These are phyloP conservation scores for Erethizon dorsatum DNA, from an alignment of 2,797 vertebrate species.

Conservation along the genomic window DNA sequence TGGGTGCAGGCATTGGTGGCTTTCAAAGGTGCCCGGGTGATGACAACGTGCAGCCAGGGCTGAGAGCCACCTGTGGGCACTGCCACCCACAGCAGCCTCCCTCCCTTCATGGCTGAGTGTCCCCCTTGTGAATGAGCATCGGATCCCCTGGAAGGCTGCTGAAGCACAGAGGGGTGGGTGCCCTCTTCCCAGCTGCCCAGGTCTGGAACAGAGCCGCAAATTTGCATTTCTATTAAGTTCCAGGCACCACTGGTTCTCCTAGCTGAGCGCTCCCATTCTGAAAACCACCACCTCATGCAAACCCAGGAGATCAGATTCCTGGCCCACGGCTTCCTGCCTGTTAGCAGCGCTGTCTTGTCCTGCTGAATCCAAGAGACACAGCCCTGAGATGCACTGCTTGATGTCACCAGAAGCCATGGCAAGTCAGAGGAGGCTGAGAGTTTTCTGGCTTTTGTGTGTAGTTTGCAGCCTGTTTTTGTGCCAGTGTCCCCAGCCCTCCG, in stretches of 20 bases:
- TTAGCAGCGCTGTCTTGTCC: neutral
- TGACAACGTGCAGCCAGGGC: neutral
- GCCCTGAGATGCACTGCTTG: neutral
- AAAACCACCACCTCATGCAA: neutral
- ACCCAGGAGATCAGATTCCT: neutral
- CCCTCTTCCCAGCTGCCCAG: rapidly evolving
- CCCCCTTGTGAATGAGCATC: neutral
- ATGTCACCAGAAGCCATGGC: neutral
- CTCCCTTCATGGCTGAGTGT: neutral
- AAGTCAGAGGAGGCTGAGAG: neutral
- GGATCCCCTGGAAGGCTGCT: neutral
- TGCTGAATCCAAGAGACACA: neutral
- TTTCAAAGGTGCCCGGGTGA: neutral
- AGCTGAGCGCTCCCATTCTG: neutral
- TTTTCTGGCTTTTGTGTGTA: neutral
- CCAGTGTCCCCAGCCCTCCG: constrained; percentile 61
- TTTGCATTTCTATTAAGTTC: neutral
- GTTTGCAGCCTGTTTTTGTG: neutral
- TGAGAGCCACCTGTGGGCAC: neutral
- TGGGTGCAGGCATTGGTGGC: rapidly evolving
- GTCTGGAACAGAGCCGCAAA: neutral
- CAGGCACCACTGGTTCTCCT: neutral
- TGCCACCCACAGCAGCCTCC: neutral
- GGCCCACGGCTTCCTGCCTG: neutral
- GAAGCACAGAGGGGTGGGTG: too few species aligned